These are phyloP conservation scores for Proteles cristata DNA, from an alignment of 2,113 vertebrate species.

Conservation along the genomic window DNA sequence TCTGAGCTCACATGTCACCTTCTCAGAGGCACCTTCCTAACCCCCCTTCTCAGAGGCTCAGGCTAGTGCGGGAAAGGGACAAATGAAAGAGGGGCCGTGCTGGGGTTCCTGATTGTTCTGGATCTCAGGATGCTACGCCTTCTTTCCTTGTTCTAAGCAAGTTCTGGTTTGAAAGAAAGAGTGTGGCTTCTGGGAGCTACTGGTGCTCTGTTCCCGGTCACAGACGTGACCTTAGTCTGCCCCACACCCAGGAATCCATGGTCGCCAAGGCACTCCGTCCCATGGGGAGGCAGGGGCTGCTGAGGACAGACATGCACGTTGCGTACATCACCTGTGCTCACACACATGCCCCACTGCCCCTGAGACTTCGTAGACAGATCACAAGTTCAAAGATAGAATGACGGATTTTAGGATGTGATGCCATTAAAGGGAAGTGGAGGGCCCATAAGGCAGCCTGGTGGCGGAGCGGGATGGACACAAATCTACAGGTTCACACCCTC, in stretches of 20 bases:
- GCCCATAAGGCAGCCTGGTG: background rate
- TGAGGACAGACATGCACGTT: rapidly evolving
- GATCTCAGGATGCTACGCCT: background rate
- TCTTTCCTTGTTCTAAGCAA: background rate
- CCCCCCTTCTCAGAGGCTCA: background rate
- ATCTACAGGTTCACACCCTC: no score
- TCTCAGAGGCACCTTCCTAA: background rate
- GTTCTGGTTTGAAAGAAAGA: background rate
- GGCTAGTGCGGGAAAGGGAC: background rate
- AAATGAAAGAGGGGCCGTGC: background rate
- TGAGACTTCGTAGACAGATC: background rate
- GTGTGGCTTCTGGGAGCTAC: background rate
- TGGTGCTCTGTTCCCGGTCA: rapidly evolving
- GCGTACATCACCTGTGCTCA: background rate
- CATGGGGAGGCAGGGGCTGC: no score
- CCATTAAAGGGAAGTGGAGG: no score
- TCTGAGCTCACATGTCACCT: background rate
- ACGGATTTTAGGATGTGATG: background rate
- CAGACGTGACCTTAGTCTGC: no score
- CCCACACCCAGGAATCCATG: no score
- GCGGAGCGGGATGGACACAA: rapidly evolving
- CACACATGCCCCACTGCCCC: rapidly evolving
- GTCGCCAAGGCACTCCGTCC: background rate
- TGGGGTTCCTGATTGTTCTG: no score
- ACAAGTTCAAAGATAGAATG: background rate